phyloP scores from a whole-genome alignment of 2,888 invertebrate genomes.

The Cephus pygmeus region DNA sequence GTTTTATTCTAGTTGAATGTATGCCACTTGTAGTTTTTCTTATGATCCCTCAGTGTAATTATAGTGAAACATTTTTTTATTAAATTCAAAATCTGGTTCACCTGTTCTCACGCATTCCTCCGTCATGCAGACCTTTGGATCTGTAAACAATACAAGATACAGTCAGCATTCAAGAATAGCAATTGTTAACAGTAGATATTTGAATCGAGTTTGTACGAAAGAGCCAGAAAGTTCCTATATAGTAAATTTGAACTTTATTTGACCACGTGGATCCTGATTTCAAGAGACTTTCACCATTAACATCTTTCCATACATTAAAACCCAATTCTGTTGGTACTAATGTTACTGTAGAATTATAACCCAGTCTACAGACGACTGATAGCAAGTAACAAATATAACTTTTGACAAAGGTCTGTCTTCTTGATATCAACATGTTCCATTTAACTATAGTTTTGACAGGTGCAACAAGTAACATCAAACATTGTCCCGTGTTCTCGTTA shows the following conservation, averaged over 20 bases:
- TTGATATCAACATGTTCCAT: not conserved
- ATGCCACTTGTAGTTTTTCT: not conserved
- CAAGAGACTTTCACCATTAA: not conserved
- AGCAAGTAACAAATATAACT: not conserved
- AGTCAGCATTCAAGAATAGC: not conserved
- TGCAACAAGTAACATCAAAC: not conserved
- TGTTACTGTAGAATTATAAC: not conserved
- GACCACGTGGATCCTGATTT: not conserved
- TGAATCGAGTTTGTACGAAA: not conserved
- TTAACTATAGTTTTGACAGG: not conserved
- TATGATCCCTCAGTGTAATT: not conserved
- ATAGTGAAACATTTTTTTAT: not conserved
- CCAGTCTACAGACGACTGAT: not conserved
- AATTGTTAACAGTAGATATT: slow-evolving; percentile 9
- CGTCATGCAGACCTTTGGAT: slow-evolving; percentile 69
- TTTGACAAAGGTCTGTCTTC: not conserved
- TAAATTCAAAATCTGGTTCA: slow-evolving; percentile 50
- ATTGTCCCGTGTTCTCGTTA: not conserved
- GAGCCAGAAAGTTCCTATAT: not conserved
- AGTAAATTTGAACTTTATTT: not conserved
- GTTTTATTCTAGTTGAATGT: not conserved
- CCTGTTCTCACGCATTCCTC: slow-evolving; percentile 76
- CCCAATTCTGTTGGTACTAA: not conserved
- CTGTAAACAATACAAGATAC: slow-evolving; percentile 40
- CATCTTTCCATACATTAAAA: not conserved